Base-by-base conservation (phyloP, 2,888 invertebrate genomes). In the Onchidella celtica region DNA sequence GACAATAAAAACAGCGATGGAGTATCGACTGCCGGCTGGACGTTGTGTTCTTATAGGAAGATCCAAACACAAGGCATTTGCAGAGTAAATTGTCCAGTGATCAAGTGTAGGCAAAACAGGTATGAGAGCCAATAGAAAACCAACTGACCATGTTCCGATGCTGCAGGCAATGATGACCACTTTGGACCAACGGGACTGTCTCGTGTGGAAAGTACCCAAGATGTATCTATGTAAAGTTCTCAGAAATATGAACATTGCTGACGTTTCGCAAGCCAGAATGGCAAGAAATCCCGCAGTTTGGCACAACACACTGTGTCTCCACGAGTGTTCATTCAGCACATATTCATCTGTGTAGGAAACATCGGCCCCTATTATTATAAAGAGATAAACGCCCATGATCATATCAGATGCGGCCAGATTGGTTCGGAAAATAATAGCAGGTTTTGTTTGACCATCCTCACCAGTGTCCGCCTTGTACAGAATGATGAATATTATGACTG, bases 141-240 rank as follows among this genome's bases (percentile, higher is more conserved):
- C 89, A 2, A 87, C 27, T 4, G 65, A 24, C 92, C 92, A 93
- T 0, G 88, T 85, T 0, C 83, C 40, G 0, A 80, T 34, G 21
- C 88, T 86, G 3, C 87, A 61, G 69, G 82, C 78, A 21, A 89
- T 84, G 3, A 89, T 88, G 11, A 76, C 84, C 32, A 83, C 85
- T 6, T 84, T 69, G 4, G 87, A 89, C 32, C 92, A 87, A 11
- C 78, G 75, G 21, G 6, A 47, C 17, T 47, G 47, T 11, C 47
- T 17, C 6, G 6, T 11, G 47, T 6, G 47, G 17, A 47, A 93
- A 24, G 95, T 94, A 34, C 95, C 95, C 0, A 95, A 95, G 84
- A 95, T 93, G 86, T 95, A 94, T 21, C 95, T 94, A 90, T 95
- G 95, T 93, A 95, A 94, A 0, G 95, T 95, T 79, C 95, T 95